Percentiles rank a stretch among this genome's conserved stretches.
phyloP scores from a whole-genome alignment of 1,140 invertebrate species.

The Bombus soroeensis region DNA sequence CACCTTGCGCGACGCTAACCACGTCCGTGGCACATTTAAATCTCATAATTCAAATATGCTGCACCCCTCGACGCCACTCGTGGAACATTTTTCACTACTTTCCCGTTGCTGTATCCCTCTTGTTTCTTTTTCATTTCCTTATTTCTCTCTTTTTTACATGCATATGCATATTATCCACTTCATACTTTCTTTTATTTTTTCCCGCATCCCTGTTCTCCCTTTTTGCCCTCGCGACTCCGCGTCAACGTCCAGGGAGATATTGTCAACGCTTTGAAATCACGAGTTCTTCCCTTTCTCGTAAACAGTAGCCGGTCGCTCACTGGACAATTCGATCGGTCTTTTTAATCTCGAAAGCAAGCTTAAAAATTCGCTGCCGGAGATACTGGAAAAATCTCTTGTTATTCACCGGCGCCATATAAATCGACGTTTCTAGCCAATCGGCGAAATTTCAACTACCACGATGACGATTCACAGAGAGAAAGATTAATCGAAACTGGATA shows the following conservation, averaged over 20 bases:
- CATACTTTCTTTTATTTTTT: constrained; percentile 22
- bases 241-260: not conserved
- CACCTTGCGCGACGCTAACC: constrained; percentile 21
- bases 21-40: constrained; percentile 44
- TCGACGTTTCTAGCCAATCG: not conserved
- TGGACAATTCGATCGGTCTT: not conserved
- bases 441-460: not conserved
- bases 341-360: not conserved
- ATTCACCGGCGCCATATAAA: constrained; percentile 4
- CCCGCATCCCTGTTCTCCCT: not conserved
- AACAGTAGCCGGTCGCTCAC: not conserved
- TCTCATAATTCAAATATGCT: constrained; percentile 51
- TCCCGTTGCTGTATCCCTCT: constrained; percentile 5
- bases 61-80: constrained; percentile 7
- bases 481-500: not conserved
- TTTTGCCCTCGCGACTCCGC: not conserved
- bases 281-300: not conserved
- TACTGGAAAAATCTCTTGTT: not conserved
- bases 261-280: not conserved
- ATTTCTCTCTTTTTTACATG: constrained; percentile 26
- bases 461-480: not conserved
- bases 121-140: constrained; percentile 49
- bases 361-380: too few species aligned
- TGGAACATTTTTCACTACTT: constrained; percentile 25
- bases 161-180: constrained; percentile 51